phyloP scores from a whole-genome alignment of 2,888 invertebrate species.

The Noctua comes region DNA sequence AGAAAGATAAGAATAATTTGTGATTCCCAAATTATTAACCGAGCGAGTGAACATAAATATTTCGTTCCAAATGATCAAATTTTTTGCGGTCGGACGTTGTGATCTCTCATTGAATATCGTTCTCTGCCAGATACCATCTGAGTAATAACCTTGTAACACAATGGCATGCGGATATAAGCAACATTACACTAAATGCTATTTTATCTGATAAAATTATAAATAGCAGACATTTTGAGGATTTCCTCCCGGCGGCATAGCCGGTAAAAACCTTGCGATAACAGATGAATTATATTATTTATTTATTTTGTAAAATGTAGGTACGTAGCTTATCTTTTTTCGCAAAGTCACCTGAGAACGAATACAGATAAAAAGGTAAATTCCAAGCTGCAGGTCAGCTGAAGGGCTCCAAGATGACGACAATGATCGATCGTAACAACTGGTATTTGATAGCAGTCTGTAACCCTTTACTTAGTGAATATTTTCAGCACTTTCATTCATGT shows the following conservation, averaged over 20 bases:
- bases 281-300: conserved; percentile 25
- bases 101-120: conserved; percentile 29
- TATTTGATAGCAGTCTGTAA: not conserved
- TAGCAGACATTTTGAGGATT: conserved; percentile 16
- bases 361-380: not conserved
- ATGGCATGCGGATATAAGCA: conserved; percentile 53
- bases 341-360: not conserved
- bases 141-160: conserved; percentile 47
- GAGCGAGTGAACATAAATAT: conserved; percentile 17
- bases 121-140: conserved; percentile 40
- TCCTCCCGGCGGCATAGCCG: conserved; percentile 16
- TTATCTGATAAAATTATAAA: conserved; percentile 29
- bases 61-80: conserved; percentile 51
- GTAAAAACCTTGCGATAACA: conserved; percentile 22
- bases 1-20: conserved; percentile 14
- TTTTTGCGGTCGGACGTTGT: conserved; percentile 49
- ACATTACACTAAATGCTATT: conserved; percentile 46
- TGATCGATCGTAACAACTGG: not conserved
- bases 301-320: conserved; percentile 13
- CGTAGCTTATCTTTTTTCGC: not conserved
- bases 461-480: not conserved
- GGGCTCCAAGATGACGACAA: not conserved
- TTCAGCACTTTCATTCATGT: conserved; percentile 16
- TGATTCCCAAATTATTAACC: conserved; percentile 21
- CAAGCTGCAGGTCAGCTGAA: not conserved